Percentiles rank a stretch among this genome's conserved stretches.
Evolutionary conservation across 2,113 vertebrate species (phyloP).

Genomic region (Eira barbara): DNA sequence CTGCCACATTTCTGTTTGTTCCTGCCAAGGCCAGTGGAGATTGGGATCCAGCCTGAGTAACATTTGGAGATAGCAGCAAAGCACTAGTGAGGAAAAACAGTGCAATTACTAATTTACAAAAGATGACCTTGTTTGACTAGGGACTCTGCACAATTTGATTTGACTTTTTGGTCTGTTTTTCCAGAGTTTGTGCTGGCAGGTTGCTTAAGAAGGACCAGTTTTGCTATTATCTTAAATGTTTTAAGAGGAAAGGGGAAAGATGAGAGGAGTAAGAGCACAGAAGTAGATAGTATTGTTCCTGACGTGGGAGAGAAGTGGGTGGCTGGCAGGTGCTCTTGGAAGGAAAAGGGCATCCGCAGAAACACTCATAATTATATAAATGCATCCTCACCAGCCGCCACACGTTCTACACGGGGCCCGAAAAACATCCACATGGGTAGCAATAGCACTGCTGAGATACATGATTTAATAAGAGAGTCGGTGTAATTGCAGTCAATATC

Average conservation of each 20-base stretch:
- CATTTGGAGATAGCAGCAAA: neutral
- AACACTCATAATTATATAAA: neutral
- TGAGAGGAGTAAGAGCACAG: neutral
- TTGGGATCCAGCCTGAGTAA: neutral
- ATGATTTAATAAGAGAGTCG: constrained; percentile 58
- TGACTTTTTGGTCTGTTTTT: neutral
- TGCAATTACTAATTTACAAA: neutral
- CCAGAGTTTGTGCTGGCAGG: neutral
- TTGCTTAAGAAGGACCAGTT: neutral
- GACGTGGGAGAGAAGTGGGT: neutral
- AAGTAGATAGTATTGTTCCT: neutral
- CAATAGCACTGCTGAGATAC: constrained; percentile 26
- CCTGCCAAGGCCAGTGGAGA: neutral
- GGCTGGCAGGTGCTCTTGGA: neutral
- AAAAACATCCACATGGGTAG: neutral
- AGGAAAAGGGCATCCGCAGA: neutral
- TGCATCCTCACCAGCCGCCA: neutral
- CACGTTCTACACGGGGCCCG: neutral
- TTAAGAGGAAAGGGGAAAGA: neutral
- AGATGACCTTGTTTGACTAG: neutral
- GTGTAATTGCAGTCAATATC: constrained; percentile 57
- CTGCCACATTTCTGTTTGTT: neutral
- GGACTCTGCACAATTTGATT: neutral
- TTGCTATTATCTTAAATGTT: neutral
- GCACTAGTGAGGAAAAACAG: neutral